Evolutionary conservation across 2,888 invertebrate genomes (phyloP), one percentile per base, ranked within the genome.

Genomic region (Cosmia pyralina): DNA sequence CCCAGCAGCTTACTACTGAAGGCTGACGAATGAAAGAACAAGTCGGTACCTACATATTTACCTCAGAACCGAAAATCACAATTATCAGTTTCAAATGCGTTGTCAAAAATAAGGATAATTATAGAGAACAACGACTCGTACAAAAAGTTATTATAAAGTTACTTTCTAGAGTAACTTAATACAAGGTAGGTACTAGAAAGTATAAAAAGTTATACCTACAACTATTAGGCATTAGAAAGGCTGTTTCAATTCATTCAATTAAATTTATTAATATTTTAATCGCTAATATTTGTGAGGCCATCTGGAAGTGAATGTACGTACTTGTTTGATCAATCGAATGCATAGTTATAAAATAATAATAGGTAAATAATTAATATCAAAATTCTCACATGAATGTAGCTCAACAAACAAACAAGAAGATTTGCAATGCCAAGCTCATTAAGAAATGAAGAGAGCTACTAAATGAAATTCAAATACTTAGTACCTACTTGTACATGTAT

Each of bases 221-320:
- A 60, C 1, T 48, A 70, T 8, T 8, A 22, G 2, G n/a, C 8
- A 48, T 41, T 59, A 19, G 53, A 63, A 53, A 6, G n/a, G n/a
- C n/a, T n/a, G n/a, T n/a, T n/a, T n/a, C n/a, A n/a, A n/a, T n/a
- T n/a, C n/a, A 8, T 28, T 52, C 28, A 53, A 59, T 77, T n/a
- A 44, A 75, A 38, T 17, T 8, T 2, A n/a, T 41, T 41, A 41
- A 55, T 57, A 11, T 63, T 72, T 57, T 44, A 53, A 52, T n/a
- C 3, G 50, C 5, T 10, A n/a, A 7, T n/a, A 11, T 34, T 34
- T 28, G 7, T 15, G 28, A n/a, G n/a, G n/a, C n/a, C n/a, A n/a
- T n/a, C n/a, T n/a, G n/a, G n/a, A n/a, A n/a, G n/a, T n/a, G n/a
- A n/a, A n/a, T n/a, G n/a, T n/a, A n/a, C n/a, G n/a, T n/a, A n/a